Evolutionary conservation across 2,888 invertebrate species (phyloP).

Genomic region (Laspeyria flexula): DNA sequence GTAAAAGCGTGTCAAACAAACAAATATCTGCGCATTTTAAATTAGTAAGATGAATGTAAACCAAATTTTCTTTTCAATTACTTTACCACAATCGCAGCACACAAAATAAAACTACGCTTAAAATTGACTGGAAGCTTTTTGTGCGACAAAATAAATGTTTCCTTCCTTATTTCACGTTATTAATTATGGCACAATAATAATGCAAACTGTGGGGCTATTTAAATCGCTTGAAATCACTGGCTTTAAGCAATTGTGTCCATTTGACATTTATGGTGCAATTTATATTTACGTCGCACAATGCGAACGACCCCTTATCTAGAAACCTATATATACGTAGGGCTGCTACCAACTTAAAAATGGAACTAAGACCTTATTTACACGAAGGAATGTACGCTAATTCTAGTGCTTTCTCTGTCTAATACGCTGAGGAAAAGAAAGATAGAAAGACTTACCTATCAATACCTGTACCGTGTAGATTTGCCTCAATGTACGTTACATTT

Average conservation of each 20-base stretch:
- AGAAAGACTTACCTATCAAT: too few relatives aligned
- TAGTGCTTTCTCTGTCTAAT: not conserved
- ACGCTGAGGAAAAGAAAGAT: too few relatives aligned
- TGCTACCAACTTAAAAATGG: constrained; percentile 9
- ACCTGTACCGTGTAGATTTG: too few relatives aligned
- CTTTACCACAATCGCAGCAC: too few relatives aligned
- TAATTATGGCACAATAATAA: constrained; percentile 3
- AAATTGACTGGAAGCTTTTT: too few relatives aligned
- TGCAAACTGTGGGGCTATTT: constrained; percentile 28
- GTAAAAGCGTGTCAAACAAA: too few relatives aligned
- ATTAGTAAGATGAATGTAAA: too few relatives aligned
- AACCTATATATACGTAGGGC: constrained; percentile 43
- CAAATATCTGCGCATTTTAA: too few relatives aligned
- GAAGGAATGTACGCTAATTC: not conserved
- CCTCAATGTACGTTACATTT: too few relatives aligned
- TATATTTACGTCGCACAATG: constrained; percentile 68
- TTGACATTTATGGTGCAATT: constrained; percentile 76
- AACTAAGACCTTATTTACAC: not conserved
- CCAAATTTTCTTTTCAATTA: too few relatives aligned
- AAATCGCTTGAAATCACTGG: constrained; percentile 54
- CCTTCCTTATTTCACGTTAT: not conserved
- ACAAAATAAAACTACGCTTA: too few relatives aligned
- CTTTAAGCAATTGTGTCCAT: constrained; percentile 67
- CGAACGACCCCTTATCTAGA: constrained; percentile 56
- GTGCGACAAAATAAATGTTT: constrained; percentile 5